Evolutionary conservation across 2,888 invertebrate species (phyloP).

Genomic region (Sussaba pulchella): DNA sequence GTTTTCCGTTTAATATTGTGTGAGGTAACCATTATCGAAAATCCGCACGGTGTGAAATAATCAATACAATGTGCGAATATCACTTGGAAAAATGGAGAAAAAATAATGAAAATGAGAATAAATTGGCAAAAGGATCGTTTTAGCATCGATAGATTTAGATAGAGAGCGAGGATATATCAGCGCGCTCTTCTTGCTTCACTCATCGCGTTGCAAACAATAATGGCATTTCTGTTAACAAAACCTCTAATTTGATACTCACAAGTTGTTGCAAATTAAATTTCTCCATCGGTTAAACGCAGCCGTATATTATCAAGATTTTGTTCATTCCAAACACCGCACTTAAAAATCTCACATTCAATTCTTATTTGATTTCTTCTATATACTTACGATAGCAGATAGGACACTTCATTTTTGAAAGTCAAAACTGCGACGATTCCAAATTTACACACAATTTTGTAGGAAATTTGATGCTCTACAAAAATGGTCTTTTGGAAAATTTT

Average conservation of each 20-base stretch:
- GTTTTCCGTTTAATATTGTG: slow-evolving; percentile 21
- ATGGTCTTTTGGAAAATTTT: too few species aligned
- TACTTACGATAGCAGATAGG: too few species aligned
- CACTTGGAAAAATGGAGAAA: background rate
- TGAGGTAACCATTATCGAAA: slow-evolving; percentile 26
- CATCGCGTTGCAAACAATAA: slow-evolving; percentile 17
- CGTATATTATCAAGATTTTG: background rate
- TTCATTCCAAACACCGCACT: slow-evolving; percentile 5
- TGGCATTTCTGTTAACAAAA: slow-evolving; percentile 8
- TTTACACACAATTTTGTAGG: too few species aligned
- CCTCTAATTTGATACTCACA: background rate
- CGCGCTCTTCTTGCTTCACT: slow-evolving; percentile 26
- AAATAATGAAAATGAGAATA: background rate
- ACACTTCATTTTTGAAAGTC: too few species aligned
- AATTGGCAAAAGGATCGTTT: slow-evolving; percentile 28
- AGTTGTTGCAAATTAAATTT: slow-evolving; percentile 20
- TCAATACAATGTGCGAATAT: slow-evolving; percentile 42
- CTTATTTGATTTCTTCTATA: background rate
- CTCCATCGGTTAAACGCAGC: background rate
- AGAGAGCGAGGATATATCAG: slow-evolving; percentile 43
- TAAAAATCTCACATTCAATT: background rate
- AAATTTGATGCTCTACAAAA: too few species aligned
- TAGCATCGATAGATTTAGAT: slow-evolving; percentile 42
- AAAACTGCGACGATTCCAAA: too few species aligned
- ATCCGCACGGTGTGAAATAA: slow-evolving; percentile 30